These are phyloP conservation scores for Bolinopsis microptera DNA, from an alignment of 37 sponge, comb jelly and placozoan species.

Conservation along the genomic window DNA sequence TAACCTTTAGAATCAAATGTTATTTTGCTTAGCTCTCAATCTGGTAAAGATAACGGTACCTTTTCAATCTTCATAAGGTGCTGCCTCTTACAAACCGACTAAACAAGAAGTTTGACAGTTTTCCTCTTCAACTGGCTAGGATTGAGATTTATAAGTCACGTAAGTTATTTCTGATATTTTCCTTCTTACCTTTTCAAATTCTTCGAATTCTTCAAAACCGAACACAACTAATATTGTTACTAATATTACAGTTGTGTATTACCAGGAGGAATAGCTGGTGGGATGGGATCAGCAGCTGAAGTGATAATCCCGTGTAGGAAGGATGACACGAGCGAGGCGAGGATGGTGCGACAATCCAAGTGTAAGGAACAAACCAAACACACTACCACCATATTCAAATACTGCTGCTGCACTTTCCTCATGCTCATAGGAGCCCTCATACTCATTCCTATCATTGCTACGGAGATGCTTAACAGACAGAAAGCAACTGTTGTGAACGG, in stretches of 20 bases:
- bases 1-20: too few species aligned
- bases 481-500: too few species aligned
- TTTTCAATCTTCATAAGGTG: too few species aligned
- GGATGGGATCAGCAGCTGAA: background rate
- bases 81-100: background rate
- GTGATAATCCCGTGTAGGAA: background rate
- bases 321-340: background rate
- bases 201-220: too few species aligned
- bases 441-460: background rate
- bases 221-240: too few species aligned
- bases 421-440: background rate
- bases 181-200: background rate
- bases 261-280: background rate
- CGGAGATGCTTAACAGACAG: background rate
- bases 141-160: background rate
- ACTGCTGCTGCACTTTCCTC: background rate
- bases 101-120: conserved; percentile 25
- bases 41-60: too few species aligned
- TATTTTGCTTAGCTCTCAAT: too few species aligned
- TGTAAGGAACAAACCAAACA: background rate
- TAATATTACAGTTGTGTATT: background rate
- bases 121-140: background rate
- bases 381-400: background rate
- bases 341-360: background rate
- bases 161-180: background rate